Conservation (phyloP, 2,888 invertebrate genomes). For the Esperia sulphurella region DNA sequence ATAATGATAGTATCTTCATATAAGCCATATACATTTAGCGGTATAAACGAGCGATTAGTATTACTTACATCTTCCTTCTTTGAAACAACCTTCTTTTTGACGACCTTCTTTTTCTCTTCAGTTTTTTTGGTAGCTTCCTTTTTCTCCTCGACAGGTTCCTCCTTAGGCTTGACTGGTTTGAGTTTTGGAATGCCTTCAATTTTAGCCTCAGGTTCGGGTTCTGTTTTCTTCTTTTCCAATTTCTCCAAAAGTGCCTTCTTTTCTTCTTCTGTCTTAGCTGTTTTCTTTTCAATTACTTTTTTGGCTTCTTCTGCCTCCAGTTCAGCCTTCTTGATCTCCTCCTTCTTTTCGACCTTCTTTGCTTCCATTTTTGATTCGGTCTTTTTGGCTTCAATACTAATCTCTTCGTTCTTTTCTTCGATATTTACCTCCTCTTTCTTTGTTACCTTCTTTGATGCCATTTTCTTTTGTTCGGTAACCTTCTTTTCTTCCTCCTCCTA, state of each 20-base stretch:
- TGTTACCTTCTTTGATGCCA: slow-evolving; percentile 20
- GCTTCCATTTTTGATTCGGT: slow-evolving; percentile 45
- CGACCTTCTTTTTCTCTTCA: slow-evolving; percentile 66
- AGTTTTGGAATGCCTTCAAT: slow-evolving; percentile 81
- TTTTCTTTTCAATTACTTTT: slow-evolving; percentile 65
- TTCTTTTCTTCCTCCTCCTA: slow-evolving; percentile 37
- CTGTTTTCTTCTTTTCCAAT: slow-evolving; percentile 71
- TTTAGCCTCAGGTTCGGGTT: slow-evolving; percentile 68
- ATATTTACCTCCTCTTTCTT: slow-evolving; percentile 17
- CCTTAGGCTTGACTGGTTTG: slow-evolving; percentile 75
- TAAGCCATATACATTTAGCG: slow-evolving; percentile 41
- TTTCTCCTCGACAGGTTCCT: slow-evolving; percentile 65
- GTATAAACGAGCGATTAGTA: slow-evolving; percentile 4
- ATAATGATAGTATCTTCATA: slow-evolving; percentile 2
- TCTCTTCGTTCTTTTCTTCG: slow-evolving; percentile 60
- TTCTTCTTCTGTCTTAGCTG: slow-evolving; percentile 71
- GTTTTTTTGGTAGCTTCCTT: slow-evolving; percentile 70
- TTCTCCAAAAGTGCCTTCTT: slow-evolving; percentile 73
- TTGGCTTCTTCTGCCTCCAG: slow-evolving; percentile 71
- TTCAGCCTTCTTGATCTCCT: slow-evolving; percentile 50
- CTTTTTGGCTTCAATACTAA: slow-evolving; percentile 51
- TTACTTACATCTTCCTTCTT: slow-evolving; percentile 73
- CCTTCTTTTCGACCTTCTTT: slow-evolving; percentile 56
- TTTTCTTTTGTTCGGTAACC: slow-evolving; percentile 1
- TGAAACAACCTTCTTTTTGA: slow-evolving; percentile 70